Conservation (phyloP, 2,113 vertebrate genomes). For the Callipepla squamata region DNA sequence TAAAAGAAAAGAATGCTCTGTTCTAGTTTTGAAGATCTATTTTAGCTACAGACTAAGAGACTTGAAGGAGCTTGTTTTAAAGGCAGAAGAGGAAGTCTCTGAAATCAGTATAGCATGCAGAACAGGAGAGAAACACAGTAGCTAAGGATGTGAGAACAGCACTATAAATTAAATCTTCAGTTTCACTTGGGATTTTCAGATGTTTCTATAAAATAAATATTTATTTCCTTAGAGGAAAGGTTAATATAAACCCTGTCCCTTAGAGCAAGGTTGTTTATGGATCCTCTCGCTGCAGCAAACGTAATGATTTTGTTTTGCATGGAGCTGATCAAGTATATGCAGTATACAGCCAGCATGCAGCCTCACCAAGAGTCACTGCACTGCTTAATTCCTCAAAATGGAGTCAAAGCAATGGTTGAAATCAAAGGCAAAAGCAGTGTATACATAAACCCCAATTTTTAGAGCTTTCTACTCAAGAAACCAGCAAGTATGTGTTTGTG, state of each 20-base stretch:
- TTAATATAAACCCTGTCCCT: not conserved
- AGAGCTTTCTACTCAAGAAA: not conserved
- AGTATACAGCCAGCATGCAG: not conserved
- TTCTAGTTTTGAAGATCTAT: not conserved
- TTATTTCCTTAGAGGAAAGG: not conserved
- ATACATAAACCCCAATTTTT: not conserved
- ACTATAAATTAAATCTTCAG: not conserved
- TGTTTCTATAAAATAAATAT: not conserved
- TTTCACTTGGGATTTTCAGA: not conserved
- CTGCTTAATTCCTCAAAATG: not conserved
- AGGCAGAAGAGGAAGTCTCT: not conserved
- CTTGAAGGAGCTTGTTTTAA: not conserved
- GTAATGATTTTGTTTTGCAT: not conserved
- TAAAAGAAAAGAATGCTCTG: not conserved
- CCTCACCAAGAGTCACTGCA: not conserved
- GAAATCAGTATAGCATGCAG: not conserved
- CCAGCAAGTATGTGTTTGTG: not conserved
- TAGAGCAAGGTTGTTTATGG: not conserved
- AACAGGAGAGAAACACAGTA: not conserved
- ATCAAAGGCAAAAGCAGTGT: not conserved
- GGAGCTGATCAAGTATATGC: not conserved
- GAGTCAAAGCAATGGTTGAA: not conserved
- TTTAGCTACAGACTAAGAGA: not conserved
- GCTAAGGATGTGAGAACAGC: not conserved
- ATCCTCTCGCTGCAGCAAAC: not conserved